Percentiles rank a stretch among this genome's conserved stretches.
Conservation (phyloP, 1,140 invertebrate genomes). For the Macrobrachium nipponense region DNA sequence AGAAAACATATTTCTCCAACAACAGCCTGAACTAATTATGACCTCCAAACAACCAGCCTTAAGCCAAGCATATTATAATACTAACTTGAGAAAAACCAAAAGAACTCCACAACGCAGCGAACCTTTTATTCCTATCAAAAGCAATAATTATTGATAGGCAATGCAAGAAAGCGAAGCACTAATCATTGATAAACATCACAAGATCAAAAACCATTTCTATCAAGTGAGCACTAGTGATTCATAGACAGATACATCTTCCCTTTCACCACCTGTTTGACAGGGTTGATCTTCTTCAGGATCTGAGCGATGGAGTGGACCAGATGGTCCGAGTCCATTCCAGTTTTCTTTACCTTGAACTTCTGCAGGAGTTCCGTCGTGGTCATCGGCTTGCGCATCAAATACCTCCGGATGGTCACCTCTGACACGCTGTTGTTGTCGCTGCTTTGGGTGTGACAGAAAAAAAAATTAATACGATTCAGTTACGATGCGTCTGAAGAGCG, state of each 20-base stretch:
- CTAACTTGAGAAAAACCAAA: too few species aligned
- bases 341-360: constrained; percentile 95
- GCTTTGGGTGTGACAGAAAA: constrained; percentile 52
- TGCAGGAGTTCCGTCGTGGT: constrained; percentile 93
- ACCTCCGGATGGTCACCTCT: constrained; percentile 92
- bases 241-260: constrained; percentile 95
- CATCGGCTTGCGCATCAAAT: constrained; percentile 94
- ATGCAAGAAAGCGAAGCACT: too few species aligned
- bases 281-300: constrained; percentile 94
- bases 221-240: constrained; percentile 64
- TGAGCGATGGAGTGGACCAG: constrained; percentile 93
- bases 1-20: too few species aligned
- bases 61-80: too few species aligned
- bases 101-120: too few species aligned
- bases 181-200: too few species aligned
- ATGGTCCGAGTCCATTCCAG: constrained; percentile 87
- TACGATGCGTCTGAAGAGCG: too few species aligned
- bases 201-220: too few species aligned
- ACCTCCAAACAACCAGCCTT: too few species aligned
- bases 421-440: constrained; percentile 89
- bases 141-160: too few species aligned
- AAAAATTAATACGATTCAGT: not conserved
- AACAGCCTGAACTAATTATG: too few species aligned
- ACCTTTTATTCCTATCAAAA: too few species aligned
- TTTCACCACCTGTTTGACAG: constrained; percentile 90